Evolutionary conservation across 1,140 invertebrate species (phyloP), one percentile per base, ranked within the genome.

Genomic region (Aphidius ervi): DNA sequence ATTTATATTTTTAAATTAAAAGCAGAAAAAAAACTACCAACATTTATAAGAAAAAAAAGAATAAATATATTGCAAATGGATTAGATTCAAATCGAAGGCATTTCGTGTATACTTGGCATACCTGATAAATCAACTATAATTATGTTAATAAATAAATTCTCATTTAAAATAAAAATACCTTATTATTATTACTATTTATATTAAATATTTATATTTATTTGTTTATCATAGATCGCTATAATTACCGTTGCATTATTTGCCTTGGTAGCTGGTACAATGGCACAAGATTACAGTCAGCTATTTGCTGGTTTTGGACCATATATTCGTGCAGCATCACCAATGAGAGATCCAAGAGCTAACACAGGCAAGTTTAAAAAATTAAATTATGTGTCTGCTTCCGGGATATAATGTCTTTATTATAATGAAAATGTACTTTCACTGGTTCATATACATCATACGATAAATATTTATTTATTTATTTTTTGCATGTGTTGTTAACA

Each of bases 301-400:
- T 72, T 75, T 61, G 61, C 74, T n/a, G 75, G 75, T 63, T 78
- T 78, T 59, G 72, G 68, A 20, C 68, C 73, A 4, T 74, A 77
- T 56, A 59, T 71, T 6, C 65, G 68, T 42, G 68, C 62, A 45
- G 56, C 56, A 23, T 46, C 63, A 5, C 66, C 68, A 20, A 71
- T 75, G 66, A 71, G 78, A 65, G 78, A 80, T 65, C 70, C 78
- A 6, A 67, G 78, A 65, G 74, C 78, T 8, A 79, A 80, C 53
- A 75, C 69, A 52, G 76, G 75, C 74, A 49, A 67, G 58, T 41
- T 31, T 31, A 3, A 52, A 49, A 2, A 52, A 23, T 48, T 39
- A 56, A 62, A 57, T 56, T 53, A 49, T 61, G 45, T 42, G 20
- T 39, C 23, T 46, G 20, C 46, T 56, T 56, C 53, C 20, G 46